Evolutionary conservation across 2,888 invertebrate species (phyloP).

Genomic region (Chaetoderma sp.): DNA sequence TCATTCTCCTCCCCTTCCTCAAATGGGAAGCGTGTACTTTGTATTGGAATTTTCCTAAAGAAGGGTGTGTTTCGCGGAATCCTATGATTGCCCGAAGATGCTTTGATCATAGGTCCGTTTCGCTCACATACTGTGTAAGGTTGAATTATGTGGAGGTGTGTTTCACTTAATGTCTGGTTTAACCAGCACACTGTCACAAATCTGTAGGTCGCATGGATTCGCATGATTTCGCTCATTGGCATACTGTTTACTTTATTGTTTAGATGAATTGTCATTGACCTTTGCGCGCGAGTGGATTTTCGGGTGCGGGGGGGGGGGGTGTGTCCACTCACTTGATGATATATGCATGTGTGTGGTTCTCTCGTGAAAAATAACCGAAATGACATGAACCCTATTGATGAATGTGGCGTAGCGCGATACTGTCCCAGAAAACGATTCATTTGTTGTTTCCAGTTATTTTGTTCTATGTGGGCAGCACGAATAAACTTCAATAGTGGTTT

Average conservation of each 20-base stretch:
- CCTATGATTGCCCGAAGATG: no score
- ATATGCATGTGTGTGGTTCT: neutral
- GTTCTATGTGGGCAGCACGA: neutral
- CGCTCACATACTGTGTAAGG: no score
- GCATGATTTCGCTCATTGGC: neutral
- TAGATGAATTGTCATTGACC: neutral
- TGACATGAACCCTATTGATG: neutral
- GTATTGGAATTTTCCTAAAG: no score
- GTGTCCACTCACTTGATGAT: neutral
- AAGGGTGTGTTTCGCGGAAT: no score
- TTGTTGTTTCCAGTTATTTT: constrained; percentile 2
- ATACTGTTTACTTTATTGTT: neutral
- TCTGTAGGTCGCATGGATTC: neutral
- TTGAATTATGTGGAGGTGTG: neutral
- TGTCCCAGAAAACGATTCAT: neutral
- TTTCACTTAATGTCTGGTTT: neutral
- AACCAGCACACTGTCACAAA: neutral
- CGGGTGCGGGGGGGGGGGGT: neutral
- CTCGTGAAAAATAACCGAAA: neutral
- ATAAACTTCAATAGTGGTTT: neutral
- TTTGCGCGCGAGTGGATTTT: neutral
- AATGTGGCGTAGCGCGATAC: neutral
- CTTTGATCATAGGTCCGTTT: no score
- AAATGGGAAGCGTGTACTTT: no score
- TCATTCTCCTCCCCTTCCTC: no score